Conservation (phyloP, 2,113 vertebrate species). For the Agelaius tricolor region DNA sequence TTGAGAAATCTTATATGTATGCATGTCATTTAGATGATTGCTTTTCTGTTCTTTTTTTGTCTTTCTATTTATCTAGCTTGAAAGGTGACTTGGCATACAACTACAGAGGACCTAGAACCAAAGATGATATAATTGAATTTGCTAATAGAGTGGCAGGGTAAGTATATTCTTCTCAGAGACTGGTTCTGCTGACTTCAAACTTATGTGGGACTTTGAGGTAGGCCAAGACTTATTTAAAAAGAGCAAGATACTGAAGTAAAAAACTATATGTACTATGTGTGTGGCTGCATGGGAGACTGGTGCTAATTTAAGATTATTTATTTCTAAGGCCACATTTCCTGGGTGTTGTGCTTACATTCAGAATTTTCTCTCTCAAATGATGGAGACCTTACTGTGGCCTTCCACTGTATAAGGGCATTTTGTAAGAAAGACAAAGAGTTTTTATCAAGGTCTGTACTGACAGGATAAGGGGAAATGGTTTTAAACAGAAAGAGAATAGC, state of each 20-base stretch:
- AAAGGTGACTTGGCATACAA: constrained; percentile 95
- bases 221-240: not conserved
- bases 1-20: not conserved
- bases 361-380: not conserved
- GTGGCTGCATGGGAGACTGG: not conserved
- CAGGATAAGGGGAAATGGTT: not conserved
- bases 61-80: constrained; percentile 72
- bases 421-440: not conserved
- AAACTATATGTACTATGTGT: accelerated
- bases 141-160: constrained; percentile 96
- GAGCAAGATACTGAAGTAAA: not conserved
- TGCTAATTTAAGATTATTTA: not conserved
- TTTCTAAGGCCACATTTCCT: not conserved
- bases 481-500: not conserved
- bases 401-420: not conserved
- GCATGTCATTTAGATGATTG: not conserved
- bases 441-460: not conserved
- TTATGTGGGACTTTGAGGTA: not conserved
- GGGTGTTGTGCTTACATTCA: not conserved
- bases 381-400: not conserved
- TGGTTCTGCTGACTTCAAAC: not conserved
- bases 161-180: constrained; percentile 57
- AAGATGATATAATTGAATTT: constrained; percentile 97
- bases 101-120: constrained; percentile 95
- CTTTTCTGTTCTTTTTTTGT: not conserved